These are phyloP conservation scores for Leptocoma aspasia DNA, from an alignment of 2,113 vertebrate genomes.

Conservation along the genomic window DNA sequence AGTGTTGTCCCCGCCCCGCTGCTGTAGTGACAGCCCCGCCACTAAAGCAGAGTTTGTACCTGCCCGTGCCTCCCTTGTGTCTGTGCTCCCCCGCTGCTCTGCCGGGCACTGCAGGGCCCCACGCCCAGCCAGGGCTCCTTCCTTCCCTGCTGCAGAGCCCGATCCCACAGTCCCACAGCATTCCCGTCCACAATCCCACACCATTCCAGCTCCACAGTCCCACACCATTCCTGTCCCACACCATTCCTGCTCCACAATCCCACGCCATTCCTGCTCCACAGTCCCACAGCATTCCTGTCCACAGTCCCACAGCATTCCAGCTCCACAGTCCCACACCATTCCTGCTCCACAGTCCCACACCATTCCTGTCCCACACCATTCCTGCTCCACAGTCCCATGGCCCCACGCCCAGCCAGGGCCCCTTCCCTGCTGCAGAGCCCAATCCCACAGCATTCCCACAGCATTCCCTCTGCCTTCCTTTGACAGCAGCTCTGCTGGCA, in stretches of 20 bases:
- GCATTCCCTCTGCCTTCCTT: not conserved
- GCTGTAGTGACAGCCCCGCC: not conserved
- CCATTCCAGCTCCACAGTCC: too few species aligned
- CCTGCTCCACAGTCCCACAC: too few species aligned
- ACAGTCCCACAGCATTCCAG: not conserved
- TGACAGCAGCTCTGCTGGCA: not conserved
- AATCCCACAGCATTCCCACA: not conserved
- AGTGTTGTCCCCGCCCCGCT: not conserved
- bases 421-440: not conserved
- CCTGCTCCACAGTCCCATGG: not conserved
- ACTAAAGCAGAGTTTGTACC: conserved; percentile 39
- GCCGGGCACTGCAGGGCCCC: not conserved
- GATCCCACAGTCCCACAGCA: too few species aligned
- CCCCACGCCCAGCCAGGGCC: not conserved
- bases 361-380: not conserved
- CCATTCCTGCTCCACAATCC: too few species aligned
- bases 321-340: not conserved
- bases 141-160: too few species aligned
- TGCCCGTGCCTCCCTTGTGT: not conserved
- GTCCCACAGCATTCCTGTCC: not conserved
- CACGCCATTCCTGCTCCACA: too few species aligned
- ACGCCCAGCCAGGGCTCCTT: too few species aligned
- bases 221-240: too few species aligned
- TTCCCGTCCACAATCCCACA: too few species aligned
- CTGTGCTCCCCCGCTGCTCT: not conserved